Evolutionary conservation across 2,113 vertebrate species (phyloP).

Genomic region (Mirza zaza): DNA sequence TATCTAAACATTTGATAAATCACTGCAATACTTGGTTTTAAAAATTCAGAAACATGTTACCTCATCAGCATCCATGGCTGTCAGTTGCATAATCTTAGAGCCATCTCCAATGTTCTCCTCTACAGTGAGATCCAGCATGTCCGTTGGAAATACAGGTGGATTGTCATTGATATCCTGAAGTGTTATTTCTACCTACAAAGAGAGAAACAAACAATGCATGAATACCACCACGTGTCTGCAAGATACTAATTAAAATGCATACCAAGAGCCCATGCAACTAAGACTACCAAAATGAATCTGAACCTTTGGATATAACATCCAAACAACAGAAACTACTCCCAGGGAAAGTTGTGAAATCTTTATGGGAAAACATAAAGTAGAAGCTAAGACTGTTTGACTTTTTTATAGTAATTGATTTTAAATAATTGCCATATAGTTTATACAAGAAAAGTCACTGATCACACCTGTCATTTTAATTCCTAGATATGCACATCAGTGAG

Average conservation of each 20-base stretch:
- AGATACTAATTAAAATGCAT: not conserved
- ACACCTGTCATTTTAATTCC: constrained; percentile 75
- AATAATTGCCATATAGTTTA: constrained; percentile 26
- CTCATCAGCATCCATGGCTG: constrained; percentile 97
- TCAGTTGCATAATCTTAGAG: constrained; percentile 96
- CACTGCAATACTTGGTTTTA: not conserved
- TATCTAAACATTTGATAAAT: not conserved
- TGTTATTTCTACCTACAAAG: constrained; percentile 95
- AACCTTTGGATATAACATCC: constrained; percentile 46
- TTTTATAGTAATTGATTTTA: constrained; percentile 79
- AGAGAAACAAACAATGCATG: not conserved
- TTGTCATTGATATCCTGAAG: constrained; percentile 99
- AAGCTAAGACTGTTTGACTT: constrained; percentile 78
- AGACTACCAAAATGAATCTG: constrained; percentile 59
- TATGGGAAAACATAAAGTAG: constrained; percentile 34
- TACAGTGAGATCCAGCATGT: constrained; percentile 94
- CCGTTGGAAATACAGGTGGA: constrained; percentile 95
- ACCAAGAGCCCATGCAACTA: not conserved
- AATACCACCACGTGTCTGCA: not conserved
- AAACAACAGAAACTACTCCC: constrained; percentile 41
- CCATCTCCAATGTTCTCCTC: constrained; percentile 97
- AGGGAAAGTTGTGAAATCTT: constrained; percentile 68
- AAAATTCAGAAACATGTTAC: constrained; percentile 79
- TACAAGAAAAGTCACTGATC: constrained; percentile 75
- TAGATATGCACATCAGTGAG: constrained; percentile 66